Evolutionary conservation across 2,888 invertebrate species (phyloP).

Genomic region (Lasiommata megera): DNA sequence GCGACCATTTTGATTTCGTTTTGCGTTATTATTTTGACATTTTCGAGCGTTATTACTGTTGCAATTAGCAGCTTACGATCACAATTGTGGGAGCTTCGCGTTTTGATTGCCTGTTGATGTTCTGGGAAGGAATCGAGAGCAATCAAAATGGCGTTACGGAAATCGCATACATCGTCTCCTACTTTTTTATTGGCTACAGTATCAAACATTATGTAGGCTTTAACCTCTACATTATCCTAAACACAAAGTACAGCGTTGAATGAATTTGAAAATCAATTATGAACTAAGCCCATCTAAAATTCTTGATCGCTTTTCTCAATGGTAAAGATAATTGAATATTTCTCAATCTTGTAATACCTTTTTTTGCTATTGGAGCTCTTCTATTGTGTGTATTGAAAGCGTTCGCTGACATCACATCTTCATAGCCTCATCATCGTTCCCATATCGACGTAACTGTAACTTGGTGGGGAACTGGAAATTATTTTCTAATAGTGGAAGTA

Average conservation of each 20-base stretch:
- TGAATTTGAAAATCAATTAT: conserved; percentile 27
- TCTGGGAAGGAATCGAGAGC: conserved; percentile 16
- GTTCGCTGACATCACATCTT: conserved; percentile 21
- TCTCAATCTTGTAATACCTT: conserved; percentile 34
- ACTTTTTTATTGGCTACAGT: not conserved
- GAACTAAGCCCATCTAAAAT: conserved; percentile 20
- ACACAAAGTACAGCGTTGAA: conserved; percentile 1
- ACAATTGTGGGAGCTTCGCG: conserved; percentile 17
- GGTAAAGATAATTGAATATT: conserved; percentile 44
- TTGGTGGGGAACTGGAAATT: conserved; percentile 33
- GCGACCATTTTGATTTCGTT: conserved; percentile 39
- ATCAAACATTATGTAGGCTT: not conserved
- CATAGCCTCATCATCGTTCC: conserved; percentile 29
- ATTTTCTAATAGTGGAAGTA: conserved; percentile 29
- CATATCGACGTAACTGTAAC: conserved; percentile 38
- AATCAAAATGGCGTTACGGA: conserved; percentile 16
- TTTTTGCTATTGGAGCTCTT: conserved; percentile 20
- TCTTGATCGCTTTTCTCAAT: conserved; percentile 24
- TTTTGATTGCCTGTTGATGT: conserved; percentile 15
- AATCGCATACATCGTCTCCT: not conserved
- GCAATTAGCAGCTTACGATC: conserved; percentile 29
- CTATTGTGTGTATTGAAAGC: conserved; percentile 27
- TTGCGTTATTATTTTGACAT: conserved; percentile 39
- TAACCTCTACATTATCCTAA: not conserved
- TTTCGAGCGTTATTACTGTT: conserved; percentile 32